Evolutionary conservation across 2,113 vertebrate species (phyloP).

Genomic region (Lepidothrix coronata): DNA sequence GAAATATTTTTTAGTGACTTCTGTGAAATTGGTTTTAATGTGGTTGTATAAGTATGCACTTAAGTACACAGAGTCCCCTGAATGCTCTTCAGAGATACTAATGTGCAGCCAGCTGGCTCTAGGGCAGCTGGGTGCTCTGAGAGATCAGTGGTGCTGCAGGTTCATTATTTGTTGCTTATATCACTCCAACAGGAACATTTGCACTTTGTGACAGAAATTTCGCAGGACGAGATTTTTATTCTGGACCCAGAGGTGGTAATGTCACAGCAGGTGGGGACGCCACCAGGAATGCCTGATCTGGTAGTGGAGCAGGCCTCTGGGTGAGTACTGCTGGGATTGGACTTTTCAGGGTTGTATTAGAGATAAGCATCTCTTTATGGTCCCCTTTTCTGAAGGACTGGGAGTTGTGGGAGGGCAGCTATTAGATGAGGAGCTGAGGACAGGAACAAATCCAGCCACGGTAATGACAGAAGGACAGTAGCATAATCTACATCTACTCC

Average conservation of each 20-base stretch:
- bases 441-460: neutral
- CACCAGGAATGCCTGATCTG: conserved; percentile 91
- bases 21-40: neutral
- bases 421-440: neutral
- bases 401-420: neutral
- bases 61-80: neutral
- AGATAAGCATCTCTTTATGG: neutral
- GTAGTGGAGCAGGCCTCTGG: conserved; percentile 90
- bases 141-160: neutral
- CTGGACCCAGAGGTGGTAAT: conserved; percentile 87
- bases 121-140: neutral
- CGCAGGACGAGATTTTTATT: conserved; percentile 97
- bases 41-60: neutral
- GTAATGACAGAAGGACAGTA: neutral
- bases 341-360: neutral
- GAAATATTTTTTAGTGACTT: neutral
- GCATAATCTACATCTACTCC: neutral
- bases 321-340: conserved; percentile 63
- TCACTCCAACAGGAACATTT: conserved; percentile 87
- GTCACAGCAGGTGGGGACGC: conserved; percentile 72
- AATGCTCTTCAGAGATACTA: neutral
- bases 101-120: neutral
- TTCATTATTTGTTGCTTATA: neutral
- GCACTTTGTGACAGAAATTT: conserved; percentile 98
- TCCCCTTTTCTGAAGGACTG: neutral